A percentile compares a stretch with the other conserved stretches of the same genome.
phyloP scores from a whole-genome alignment of 2,888 invertebrate genomes.

The Branchellion lobata region DNA sequence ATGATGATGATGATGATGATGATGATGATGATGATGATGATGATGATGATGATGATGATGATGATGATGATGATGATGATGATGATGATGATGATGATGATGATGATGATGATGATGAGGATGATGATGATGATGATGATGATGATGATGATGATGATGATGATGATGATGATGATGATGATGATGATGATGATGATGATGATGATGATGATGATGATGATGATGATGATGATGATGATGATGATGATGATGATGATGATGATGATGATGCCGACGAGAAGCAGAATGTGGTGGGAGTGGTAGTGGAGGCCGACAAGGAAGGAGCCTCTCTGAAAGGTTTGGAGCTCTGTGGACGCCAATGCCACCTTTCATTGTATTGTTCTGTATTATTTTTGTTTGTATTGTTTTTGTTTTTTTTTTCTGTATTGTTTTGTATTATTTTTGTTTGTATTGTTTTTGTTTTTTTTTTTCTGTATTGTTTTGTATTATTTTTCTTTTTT shows the following conservation, averaged over 20 bases:
- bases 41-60: background rate
- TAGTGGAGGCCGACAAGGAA: background rate
- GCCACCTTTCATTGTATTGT: no score
- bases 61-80: slow-evolving; percentile 20
- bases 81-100: slow-evolving; percentile 22
- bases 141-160: background rate
- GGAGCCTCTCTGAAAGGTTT: background rate
- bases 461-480: no score
- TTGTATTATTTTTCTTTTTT: no score
- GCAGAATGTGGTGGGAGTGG: background rate
- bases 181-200: slow-evolving; percentile 25
- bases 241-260: slow-evolving; percentile 7
- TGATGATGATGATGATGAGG: background rate
- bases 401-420: no score
- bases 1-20: slow-evolving; percentile 33
- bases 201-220: slow-evolving; percentile 27
- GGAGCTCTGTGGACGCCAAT: background rate
- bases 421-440: no score
- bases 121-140: background rate
- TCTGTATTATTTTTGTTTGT: no score
- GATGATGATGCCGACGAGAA: slow-evolving; percentile 4
- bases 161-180: slow-evolving; percentile 26
- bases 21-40: background rate
- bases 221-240: slow-evolving; percentile 17
- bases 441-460: no score